A percentile compares a stretch with the other conserved stretches of the same genome.
Evolutionary conservation across 2,888 invertebrate species (phyloP).

Genomic region (Chloroclysta siterata): DNA sequence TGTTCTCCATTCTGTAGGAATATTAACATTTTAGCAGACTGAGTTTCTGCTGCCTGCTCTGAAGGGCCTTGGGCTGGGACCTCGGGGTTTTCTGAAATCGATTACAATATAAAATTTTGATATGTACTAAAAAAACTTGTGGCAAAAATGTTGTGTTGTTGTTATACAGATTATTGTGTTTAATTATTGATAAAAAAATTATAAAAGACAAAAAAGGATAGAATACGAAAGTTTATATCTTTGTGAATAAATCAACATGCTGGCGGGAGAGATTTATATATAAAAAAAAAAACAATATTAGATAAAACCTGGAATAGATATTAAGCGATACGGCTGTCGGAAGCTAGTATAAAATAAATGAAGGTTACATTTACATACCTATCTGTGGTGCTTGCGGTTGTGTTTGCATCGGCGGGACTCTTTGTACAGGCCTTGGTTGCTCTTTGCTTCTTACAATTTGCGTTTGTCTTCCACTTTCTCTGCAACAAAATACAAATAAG

Average conservation of each 20-base stretch:
- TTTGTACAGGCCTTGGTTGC: conserved; percentile 75
- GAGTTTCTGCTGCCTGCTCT: conserved; percentile 81
- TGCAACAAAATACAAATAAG: conserved; percentile 42
- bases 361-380: conserved; percentile 45
- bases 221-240: too few species aligned
- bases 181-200: too few species aligned
- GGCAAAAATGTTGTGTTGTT: too few species aligned
- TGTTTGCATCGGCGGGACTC: conserved; percentile 79
- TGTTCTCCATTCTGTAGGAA: conserved; percentile 91
- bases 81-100: conserved; percentile 71
- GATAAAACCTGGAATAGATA: too few species aligned
- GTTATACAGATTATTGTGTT: too few species aligned
- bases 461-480: conserved; percentile 75
- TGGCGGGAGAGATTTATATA: too few species aligned
- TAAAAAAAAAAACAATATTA: too few species aligned
- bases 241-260: too few species aligned
- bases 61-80: conserved; percentile 64
- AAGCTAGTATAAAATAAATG: background rate
- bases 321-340: too few species aligned
- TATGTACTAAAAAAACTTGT: background rate
- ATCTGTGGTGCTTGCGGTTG: conserved; percentile 62
- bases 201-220: too few species aligned
- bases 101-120: background rate
- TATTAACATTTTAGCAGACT: conserved; percentile 92
- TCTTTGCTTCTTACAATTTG: conserved; percentile 76